Evolutionary conservation across 1,140 invertebrate species (phyloP), one percentile per base, ranked within the genome.

Genomic region (Eumeta japonica): DNA sequence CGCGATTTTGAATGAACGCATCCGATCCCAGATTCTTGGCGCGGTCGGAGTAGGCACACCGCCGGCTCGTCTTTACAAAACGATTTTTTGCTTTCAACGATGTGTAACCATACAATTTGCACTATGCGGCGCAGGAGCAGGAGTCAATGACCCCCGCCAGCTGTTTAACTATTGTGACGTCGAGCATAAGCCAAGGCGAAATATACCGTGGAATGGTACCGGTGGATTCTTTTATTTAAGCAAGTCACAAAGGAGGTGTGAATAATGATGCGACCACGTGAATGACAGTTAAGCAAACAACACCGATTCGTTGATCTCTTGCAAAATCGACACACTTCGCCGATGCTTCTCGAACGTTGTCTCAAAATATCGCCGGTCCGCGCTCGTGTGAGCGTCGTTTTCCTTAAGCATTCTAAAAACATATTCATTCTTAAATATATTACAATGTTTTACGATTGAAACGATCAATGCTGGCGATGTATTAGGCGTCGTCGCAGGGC

Each of bases 61-160:
- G 20, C 5, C 20, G 5, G n/a, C n/a, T 24, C 20, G n/a, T 24
- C 5, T 24, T 7, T 24, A 24, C 5, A 24, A 24, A 24, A n/a
- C 5, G n/a, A 7, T 73, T 68, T 72, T 66, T 63, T 54, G 46
- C 56, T 55, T 58, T 54, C 48, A 28, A 48, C 46, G 43, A 59
- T 59, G 57, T 68, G 57, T 63, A 59, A 60, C 55, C 66, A 55
- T 62, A 67, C 58, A 71, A 67, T 73, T 73, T 67, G 68, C 68
- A 65, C 60, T 57, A 58, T n/a, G n/a, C n/a, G n/a, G n/a, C n/a
- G 52, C 46, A 3, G 31, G 43, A 42, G 30, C 33, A 7, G 51
- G 52, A 52, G 65, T 68, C 68, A 43, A 50, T 58, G 64, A 70
- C 65, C 66, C 51, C 55, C 43, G 55, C 55, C 68, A 71, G 66